Conservation (phyloP, 2,888 invertebrate species). For the Andrena fulva region DNA sequence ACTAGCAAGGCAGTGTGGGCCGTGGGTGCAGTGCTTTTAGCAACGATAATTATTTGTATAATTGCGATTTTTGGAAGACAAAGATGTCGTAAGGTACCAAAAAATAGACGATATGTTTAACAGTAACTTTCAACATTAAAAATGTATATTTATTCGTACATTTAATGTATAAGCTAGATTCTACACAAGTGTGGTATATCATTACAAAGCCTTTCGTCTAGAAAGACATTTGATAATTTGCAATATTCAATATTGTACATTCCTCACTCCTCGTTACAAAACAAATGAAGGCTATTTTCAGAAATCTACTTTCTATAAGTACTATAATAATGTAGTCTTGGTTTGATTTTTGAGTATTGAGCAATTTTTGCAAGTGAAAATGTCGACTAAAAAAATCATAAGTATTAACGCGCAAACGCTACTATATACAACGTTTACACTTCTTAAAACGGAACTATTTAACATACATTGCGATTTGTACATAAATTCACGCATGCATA, state of each 20-base stretch:
- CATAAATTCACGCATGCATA: not conserved
- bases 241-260: conserved; percentile 55
- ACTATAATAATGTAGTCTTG: conserved; percentile 7
- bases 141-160: conserved; percentile 67
- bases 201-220: conserved; percentile 28
- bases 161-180: conserved; percentile 59
- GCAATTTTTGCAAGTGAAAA: not conserved
- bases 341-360: not conserved
- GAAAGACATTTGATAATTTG: conserved; percentile 39
- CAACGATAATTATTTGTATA: conserved; percentile 78
- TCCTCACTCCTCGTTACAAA: conserved; percentile 43
- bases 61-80: conserved; percentile 80
- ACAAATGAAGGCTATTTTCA: conserved; percentile 22
- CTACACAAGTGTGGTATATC: conserved; percentile 58
- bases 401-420: conserved; percentile 35
- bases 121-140: conserved; percentile 23
- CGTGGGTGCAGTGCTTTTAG: conserved; percentile 78
- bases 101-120: conserved; percentile 82
- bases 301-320: conserved; percentile 4
- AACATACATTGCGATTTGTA: conserved; percentile 21
- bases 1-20: conserved; percentile 81
- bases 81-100: conserved; percentile 81
- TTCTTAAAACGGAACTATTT: conserved; percentile 14
- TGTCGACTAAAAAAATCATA: conserved; percentile 4
- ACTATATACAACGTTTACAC: conserved; percentile 1